Evolutionary conservation across 2,888 invertebrate species (phyloP).

Genomic region (Ochropacha duplaris): DNA sequence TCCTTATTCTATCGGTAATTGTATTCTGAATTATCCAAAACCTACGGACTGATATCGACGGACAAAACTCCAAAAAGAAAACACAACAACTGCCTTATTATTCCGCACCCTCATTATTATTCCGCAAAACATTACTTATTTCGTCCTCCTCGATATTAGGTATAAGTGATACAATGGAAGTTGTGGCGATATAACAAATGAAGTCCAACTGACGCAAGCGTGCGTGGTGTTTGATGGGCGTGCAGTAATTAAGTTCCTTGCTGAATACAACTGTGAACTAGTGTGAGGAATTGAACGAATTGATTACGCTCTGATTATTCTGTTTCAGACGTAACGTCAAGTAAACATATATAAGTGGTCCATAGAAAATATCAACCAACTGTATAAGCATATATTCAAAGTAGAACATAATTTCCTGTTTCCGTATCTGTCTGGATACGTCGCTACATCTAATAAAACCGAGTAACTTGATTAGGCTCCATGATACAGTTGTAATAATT

Average conservation of each 20-base stretch:
- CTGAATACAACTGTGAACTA: constrained; percentile 33
- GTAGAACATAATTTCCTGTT: not conserved
- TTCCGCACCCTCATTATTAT: not conserved
- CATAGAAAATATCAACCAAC: not conserved
- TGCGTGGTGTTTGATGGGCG: constrained; percentile 32
- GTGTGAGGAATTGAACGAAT: not conserved
- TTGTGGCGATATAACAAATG: constrained; percentile 20
- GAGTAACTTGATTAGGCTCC: not conserved
- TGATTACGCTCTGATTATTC: not conserved
- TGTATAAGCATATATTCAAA: not conserved
- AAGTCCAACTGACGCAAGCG: constrained; percentile 21
- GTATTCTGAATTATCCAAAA: not conserved
- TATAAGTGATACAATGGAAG: constrained; percentile 2
- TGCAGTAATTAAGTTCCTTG: constrained; percentile 41
- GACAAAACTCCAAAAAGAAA: not conserved
- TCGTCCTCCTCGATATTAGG: not conserved
- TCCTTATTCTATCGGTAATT: not conserved
- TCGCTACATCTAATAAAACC: not conserved
- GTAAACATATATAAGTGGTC: not conserved
- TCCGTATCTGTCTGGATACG: not conserved
- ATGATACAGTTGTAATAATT: not conserved
- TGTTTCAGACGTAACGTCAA: not conserved
- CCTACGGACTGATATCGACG: not conserved
- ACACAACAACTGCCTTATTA: not conserved
- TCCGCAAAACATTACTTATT: not conserved